phyloP scores from a whole-genome alignment of 2,113 vertebrate species.

The Mesocricetus auratus region DNA sequence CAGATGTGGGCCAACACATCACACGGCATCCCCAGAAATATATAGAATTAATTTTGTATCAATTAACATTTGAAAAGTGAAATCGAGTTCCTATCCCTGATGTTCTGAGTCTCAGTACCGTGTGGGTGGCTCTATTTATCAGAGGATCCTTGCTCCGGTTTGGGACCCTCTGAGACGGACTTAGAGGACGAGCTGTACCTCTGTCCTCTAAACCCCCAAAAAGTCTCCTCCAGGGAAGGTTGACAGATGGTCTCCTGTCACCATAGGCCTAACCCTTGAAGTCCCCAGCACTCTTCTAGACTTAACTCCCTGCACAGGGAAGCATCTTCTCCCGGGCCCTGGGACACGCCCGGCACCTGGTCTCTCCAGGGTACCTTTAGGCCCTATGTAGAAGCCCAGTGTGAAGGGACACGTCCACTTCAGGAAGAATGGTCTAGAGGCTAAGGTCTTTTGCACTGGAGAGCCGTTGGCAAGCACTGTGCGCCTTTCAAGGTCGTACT shows the following conservation, averaged over 20 bases:
- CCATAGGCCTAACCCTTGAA: neutral
- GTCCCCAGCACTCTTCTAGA: fast-evolving
- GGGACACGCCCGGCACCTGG: neutral
- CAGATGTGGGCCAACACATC: neutral
- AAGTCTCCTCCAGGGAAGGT: neutral
- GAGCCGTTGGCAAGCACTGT: neutral
- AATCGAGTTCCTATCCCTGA: neutral
- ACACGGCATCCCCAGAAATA: neutral
- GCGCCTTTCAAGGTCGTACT: slow-evolving; percentile 51
- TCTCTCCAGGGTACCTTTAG: fast-evolving
- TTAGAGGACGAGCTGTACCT: fast-evolving
- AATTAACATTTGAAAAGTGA: neutral
- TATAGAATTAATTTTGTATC: neutral
- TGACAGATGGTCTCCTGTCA: neutral
- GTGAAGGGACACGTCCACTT: fast-evolving
- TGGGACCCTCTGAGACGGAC: neutral
- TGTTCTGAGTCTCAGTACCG: neutral
- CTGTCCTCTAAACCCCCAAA: fast-evolving
- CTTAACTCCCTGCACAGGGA: fast-evolving
- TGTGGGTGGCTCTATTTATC: fast-evolving
- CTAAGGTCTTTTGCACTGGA: neutral
- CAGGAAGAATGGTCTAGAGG: neutral
- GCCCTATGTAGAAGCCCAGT: fast-evolving
- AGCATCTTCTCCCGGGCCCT: neutral
- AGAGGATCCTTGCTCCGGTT: fast-evolving